Conservation (phyloP, 2,797 vertebrate genomes). For the Anguilla marmorata region DNA sequence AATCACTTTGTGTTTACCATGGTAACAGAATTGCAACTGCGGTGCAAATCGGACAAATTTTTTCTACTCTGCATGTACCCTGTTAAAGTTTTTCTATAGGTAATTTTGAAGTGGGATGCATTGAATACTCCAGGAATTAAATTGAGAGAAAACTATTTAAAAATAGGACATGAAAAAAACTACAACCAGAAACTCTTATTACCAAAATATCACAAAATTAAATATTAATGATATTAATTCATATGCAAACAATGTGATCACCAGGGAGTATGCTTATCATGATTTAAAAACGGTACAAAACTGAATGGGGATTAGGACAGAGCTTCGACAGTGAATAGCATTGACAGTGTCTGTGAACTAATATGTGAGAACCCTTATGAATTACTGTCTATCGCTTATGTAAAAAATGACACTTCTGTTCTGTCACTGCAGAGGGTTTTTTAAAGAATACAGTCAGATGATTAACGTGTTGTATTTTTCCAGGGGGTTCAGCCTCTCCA, state of each 20-base stretch:
- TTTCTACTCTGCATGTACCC: background rate
- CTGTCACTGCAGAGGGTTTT: background rate
- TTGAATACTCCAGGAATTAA: background rate
- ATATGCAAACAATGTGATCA: background rate
- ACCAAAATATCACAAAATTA: background rate
- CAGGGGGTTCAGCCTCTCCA: background rate
- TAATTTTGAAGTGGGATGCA: background rate
- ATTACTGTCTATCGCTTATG: background rate
- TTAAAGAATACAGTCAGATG: background rate
- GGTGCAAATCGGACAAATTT: background rate
- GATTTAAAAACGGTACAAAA: background rate
- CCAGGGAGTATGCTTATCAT: background rate
- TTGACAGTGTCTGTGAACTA: background rate
- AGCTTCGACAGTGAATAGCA: background rate
- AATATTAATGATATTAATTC: background rate
- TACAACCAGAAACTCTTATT: background rate
- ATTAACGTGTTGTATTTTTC: background rate
- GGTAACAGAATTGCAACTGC: background rate
- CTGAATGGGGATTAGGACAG: background rate
- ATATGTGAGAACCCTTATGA: background rate
- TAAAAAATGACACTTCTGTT: background rate
- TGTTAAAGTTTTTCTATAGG: background rate
- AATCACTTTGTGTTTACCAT: conserved; percentile 8
- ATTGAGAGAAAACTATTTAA: background rate
- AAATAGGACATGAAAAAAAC: background rate